Percentiles rank a stretch among this genome's conserved stretches.
Evolutionary conservation across 2,797 vertebrate genomes (phyloP).

Genomic region (Arnoldichthys spilopterus): DNA sequence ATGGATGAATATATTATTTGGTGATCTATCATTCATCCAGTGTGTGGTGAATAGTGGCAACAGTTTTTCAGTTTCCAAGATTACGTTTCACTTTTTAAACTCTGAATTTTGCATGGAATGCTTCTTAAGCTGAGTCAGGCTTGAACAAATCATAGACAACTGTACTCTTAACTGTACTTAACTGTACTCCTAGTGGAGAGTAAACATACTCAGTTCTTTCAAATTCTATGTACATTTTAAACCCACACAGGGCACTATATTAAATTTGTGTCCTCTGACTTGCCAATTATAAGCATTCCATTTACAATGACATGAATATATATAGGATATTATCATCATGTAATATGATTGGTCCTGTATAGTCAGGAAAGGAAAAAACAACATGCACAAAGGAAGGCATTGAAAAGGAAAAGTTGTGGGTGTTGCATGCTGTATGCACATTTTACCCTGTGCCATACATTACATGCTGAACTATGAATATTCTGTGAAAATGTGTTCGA

Average conservation of each 20-base stretch:
- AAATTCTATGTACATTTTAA: conserved; percentile 25
- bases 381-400: conserved; percentile 35
- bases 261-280: neutral
- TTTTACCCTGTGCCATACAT: neutral
- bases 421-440: neutral
- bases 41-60: neutral
- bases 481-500: neutral
- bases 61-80: too few species aligned
- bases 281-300: conserved; percentile 2
- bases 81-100: neutral
- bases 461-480: neutral
- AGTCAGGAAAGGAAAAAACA: conserved; percentile 2
- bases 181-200: neutral
- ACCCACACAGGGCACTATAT: neutral
- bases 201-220: neutral
- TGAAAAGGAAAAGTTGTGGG: neutral
- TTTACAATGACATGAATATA: neutral
- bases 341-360: neutral
- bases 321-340: neutral
- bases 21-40: neutral
- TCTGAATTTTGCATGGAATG: neutral
- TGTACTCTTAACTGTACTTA: too few species aligned
- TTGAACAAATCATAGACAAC: neutral
- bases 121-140: neutral
- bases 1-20: too few species aligned